Conservation (phyloP, 2,888 invertebrate genomes). For the Ectobius pallidus region DNA sequence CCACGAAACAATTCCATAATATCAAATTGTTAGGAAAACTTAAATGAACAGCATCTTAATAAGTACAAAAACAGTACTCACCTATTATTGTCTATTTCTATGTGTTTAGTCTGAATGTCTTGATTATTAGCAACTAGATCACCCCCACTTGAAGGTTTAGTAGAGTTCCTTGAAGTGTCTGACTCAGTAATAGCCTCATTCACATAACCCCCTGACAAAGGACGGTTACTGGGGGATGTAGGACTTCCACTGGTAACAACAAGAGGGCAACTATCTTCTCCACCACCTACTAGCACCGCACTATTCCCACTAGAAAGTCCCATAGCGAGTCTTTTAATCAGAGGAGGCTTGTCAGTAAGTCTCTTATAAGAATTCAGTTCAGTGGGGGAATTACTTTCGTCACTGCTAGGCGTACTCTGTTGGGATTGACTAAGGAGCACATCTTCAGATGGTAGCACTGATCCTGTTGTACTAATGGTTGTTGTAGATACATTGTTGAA, state of each 20-base stretch:
- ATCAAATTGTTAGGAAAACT: too few relatives aligned
- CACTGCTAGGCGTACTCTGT: conserved; percentile 65
- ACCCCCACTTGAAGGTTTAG: conserved; percentile 43
- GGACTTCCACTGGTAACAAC: conserved; percentile 66
- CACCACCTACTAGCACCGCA: conserved; percentile 52
- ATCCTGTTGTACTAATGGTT: conserved; percentile 14
- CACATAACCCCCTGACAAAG: conserved; percentile 78
- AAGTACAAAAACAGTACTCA: too few relatives aligned
- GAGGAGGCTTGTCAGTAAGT: conserved; percentile 79
- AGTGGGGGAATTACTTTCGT: conserved; percentile 87
- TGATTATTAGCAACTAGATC: conserved; percentile 51
- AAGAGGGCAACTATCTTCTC: conserved; percentile 77
- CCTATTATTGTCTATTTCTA: conserved; percentile 66
- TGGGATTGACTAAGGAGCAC: conserved; percentile 53
- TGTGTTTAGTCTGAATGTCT: conserved; percentile 61
- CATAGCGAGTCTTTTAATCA: conserved; percentile 78
- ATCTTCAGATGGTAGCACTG: neutral
- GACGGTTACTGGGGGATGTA: conserved; percentile 58
- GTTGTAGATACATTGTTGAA: conserved; percentile 47
- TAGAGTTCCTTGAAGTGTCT: conserved; percentile 54
- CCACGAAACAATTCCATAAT: too few relatives aligned
- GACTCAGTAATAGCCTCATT: conserved; percentile 78
- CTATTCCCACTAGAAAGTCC: conserved; percentile 62
- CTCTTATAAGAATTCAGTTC: conserved; percentile 86
- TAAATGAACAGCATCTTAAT: too few relatives aligned